phyloP scores from a whole-genome alignment of 2,888 invertebrate species.

The Syrphus vitripennis region DNA sequence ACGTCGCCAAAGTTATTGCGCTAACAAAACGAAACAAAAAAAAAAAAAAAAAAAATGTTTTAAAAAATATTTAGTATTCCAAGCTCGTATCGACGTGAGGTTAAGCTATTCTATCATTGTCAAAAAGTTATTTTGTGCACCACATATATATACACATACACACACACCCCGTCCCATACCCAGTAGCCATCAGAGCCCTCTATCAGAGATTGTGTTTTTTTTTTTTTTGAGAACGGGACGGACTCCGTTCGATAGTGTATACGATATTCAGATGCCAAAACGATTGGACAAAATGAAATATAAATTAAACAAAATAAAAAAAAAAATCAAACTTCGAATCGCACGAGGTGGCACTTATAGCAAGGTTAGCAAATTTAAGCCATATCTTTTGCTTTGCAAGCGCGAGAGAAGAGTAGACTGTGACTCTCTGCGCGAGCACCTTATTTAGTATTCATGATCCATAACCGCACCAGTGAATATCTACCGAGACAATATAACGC shows the following conservation, averaged over 20 bases:
- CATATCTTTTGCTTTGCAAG: constrained; percentile 32
- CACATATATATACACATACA: constrained; percentile 42
- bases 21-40: constrained; percentile 31
- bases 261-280: constrained; percentile 68
- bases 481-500: constrained; percentile 55
- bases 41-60: not conserved
- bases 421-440: constrained; percentile 18
- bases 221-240: constrained; percentile 50
- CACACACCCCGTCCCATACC: not conserved
- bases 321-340: constrained; percentile 18
- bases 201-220: constrained; percentile 53
- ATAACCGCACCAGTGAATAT: constrained; percentile 13
- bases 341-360: constrained; percentile 71
- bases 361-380: constrained; percentile 67
- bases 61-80: constrained; percentile 62
- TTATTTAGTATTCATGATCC: constrained; percentile 62
- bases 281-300: constrained; percentile 44
- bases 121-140: constrained; percentile 72
- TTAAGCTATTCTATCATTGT: constrained; percentile 72
- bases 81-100: constrained; percentile 64
- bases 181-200: constrained; percentile 57
- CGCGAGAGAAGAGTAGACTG: not conserved
- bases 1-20: constrained; percentile 72
- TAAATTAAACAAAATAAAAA: not conserved
- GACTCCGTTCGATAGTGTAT: constrained; percentile 55